Evolutionary conservation across 2,797 vertebrate species (phyloP).

Genomic region (Sphaeramia orbicularis): DNA sequence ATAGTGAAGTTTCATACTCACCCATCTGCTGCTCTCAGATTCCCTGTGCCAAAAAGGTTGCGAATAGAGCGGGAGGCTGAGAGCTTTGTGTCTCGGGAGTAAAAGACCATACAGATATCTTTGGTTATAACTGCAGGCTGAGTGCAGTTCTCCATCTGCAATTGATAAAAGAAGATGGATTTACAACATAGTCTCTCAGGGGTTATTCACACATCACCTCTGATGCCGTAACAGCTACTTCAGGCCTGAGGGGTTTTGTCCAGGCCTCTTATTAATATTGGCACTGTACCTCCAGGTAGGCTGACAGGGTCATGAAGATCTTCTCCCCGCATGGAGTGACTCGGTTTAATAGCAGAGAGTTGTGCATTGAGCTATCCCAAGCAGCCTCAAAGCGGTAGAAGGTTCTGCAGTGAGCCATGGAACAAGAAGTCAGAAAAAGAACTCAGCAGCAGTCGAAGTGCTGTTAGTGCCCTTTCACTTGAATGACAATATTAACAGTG

Average conservation of each 20-base stretch:
- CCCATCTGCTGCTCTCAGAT: conserved; percentile 92
- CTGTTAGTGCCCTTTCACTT: background rate
- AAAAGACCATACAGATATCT: conserved; percentile 99
- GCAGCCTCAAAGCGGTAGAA: conserved; percentile 96
- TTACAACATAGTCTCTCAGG: conserved; percentile 9
- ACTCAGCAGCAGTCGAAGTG: conserved; percentile 6
- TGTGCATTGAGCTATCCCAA: conserved; percentile 99
- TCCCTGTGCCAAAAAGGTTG: conserved; percentile 94
- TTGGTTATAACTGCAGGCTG: conserved; percentile 96
- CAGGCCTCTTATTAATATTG: conserved; percentile 11
- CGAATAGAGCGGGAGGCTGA: conserved; percentile 94
- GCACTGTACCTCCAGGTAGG: conserved; percentile 92
- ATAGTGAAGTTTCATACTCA: conserved; percentile 61
- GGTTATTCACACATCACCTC: conserved; percentile 33
- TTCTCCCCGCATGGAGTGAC: conserved; percentile 97
- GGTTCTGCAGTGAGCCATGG: conserved; percentile 83
- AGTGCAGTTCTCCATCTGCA: conserved; percentile 95
- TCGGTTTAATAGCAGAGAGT: conserved; percentile 94
- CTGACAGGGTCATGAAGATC: conserved; percentile 98
- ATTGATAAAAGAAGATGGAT: conserved; percentile 31
- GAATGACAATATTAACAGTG: conserved; percentile 12
- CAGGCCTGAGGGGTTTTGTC: background rate
- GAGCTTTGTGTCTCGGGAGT: conserved; percentile 95
- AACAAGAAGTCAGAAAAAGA: conserved; percentile 22
- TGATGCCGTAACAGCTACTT: conserved; percentile 9